Base-by-base conservation (phyloP, 2,797 vertebrate species). In the Coilia nasus region DNA sequence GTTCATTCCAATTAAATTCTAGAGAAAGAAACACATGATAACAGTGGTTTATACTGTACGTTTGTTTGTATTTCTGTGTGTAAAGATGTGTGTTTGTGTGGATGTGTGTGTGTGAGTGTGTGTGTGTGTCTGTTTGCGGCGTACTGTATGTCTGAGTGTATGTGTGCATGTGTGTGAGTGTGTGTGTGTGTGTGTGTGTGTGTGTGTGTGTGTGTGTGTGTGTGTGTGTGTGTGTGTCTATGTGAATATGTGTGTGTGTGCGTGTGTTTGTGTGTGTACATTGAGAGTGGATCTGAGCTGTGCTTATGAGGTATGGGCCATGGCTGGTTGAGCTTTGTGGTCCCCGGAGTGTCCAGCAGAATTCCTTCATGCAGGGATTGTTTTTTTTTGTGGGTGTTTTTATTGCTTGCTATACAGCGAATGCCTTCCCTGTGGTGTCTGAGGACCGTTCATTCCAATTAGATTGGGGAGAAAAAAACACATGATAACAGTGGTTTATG, bases 121-220 rank as follows among this genome's bases (percentile, higher is more conserved):
- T 46, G n/a, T 78, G 28, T 71, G 35, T 75, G 78, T 50, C 35
- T 82, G 28, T 86, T 21, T 83, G 54, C 17, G 54, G n/a, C n/a
- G n/a, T n/a, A n/a, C n/a, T 56, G 11, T 56, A 15, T 56, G 54
- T 56, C 12, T 56, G 54, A 15, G 12, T 56, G 11, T 56, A 14
- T 56, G 54, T 56, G 54, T 56, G 54, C 19, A 2, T 56, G 54
- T 56, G 11, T 15, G 54, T 56, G 56, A 17, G 56, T 57, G 15
- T 57, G 56, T 2, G 15, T 57, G 3, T 57, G 17, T 60, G 57
- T 19, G 21, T 59, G 2, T 21, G 59, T 62, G 11, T 67, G 23
- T 75, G 31, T 75, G 31, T 75, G 67, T 75, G 31, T 75, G 67
- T 75, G 67, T 35, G 1, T 35, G 67, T 41, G 64, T 71, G 14